Evolutionary conservation across 2,113 vertebrate species (phyloP), one percentile per base, ranked within the genome.

Genomic region (Turnix velox): DNA sequence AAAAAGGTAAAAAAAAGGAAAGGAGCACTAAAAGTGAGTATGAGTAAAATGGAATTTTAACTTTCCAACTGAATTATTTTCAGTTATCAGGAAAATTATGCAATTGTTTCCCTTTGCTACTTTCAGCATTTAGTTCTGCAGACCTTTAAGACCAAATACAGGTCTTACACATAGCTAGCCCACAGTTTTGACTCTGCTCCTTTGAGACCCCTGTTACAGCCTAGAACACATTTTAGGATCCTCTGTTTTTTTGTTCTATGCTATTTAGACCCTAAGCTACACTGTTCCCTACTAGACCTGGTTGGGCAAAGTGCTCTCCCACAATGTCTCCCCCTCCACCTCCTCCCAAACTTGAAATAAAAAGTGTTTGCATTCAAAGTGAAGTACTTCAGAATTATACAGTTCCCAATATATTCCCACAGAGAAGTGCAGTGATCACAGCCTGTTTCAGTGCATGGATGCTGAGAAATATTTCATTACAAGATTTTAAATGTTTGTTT

Each of bases 301-400:
- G 12, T 12, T 68, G 25, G 46, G 51, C 17, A 37, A n/a, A 48
- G 12, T 49, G 27, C 14, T 40, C 67, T 68, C 51, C 90, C 54
- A 62, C 54, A n/a, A 31, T 0, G 0, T 69, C n/a, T 88, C 69
- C 57, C 52, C 77, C 87, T 91, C 89, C 77, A 71, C 65, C 42
- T 17, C 52, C 69, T 75, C 27, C 40, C 52, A 82, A 82, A 91
- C 74, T 25, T 67, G 46, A 80, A 54, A n/a, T n/a, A n/a, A 23
- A 12, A 62, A 92, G 42, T 89, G 42, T 87, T 91, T 92, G 72
- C 94, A 84, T 84, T 89, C 66, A 78, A 91, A 84, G 61, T 52
- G 77, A 74, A 81, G 37, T 51, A 67, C 71, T 68, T 33, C 23
- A 31, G 65, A 82, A 40, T 92, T 94, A 94, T 14, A 67, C 72